Conservation (phyloP, 2,888 invertebrate species). For the Oxyscelio sp. region DNA sequence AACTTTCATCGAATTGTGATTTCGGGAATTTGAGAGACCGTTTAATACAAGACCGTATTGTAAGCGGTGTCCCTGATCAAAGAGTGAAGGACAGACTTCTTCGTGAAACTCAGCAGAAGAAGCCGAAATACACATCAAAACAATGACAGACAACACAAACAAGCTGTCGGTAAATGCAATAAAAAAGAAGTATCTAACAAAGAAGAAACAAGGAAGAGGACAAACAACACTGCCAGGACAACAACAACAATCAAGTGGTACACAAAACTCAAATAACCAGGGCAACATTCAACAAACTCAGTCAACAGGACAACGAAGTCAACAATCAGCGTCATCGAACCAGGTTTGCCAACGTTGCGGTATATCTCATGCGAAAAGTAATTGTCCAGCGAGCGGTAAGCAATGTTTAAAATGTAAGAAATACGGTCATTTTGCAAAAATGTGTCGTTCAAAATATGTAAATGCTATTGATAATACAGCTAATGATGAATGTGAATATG, state of each 20-base stretch:
- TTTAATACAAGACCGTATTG: constrained; percentile 66
- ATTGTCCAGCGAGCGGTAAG: constrained; percentile 61
- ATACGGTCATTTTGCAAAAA: constrained; percentile 59
- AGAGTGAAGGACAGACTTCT: constrained; percentile 57
- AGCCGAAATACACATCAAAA: constrained; percentile 54
- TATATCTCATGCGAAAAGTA: no score
- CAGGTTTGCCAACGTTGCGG: no score
- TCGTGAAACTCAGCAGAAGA: constrained; percentile 46
- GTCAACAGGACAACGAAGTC: no score
- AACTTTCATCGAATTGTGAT: constrained; percentile 56
- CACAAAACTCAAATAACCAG: no score
- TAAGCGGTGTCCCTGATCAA: constrained; percentile 61
- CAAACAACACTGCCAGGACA: no score
- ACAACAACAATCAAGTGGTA: no score
- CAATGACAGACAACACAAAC: no score
- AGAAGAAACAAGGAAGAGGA: no score
- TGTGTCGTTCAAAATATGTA: constrained; percentile 34
- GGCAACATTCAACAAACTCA: no score
- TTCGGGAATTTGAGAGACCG: constrained; percentile 63
- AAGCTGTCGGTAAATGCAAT: constrained; percentile 28
- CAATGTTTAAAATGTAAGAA: constrained; percentile 47
- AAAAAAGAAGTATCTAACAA: no score
- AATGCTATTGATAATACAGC: not conserved
- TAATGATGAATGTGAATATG: not conserved
- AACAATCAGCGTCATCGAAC: no score